These are phyloP conservation scores for Drosophila gunungcola DNA, from an alignment of 1,140 invertebrate genomes.

Conservation along the genomic window DNA sequence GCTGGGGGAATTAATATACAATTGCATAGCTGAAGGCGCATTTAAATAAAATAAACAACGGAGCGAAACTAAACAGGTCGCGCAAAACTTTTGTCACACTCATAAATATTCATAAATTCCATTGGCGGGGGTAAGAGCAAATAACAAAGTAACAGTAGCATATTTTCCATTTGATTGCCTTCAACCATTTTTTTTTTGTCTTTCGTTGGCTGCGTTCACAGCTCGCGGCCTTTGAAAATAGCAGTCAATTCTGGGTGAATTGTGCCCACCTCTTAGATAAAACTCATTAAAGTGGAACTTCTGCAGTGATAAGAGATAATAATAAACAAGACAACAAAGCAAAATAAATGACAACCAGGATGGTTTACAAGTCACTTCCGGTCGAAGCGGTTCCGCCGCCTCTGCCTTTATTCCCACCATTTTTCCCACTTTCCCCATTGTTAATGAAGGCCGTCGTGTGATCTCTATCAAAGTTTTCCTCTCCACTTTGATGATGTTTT, in stretches of 20 bases:
- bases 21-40: conserved; percentile 80
- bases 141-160: conserved; percentile 64
- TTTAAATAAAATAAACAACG: conserved; percentile 78
- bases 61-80: conserved; percentile 55
- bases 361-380: conserved; percentile 79
- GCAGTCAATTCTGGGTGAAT: conserved; percentile 68
- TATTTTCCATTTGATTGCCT: conserved; percentile 81
- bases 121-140: conserved; percentile 6
- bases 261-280: conserved; percentile 57
- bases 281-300: conserved; percentile 80
- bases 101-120: conserved; percentile 82
- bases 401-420: no score
- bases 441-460: conserved; percentile 70
- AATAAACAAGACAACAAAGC: conserved; percentile 38
- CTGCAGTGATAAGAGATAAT: conserved; percentile 48
- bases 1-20: conserved; percentile 76
- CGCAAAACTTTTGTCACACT: conserved; percentile 73
- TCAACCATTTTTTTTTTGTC: conserved; percentile 43
- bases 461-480: conserved; percentile 77
- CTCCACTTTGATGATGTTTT: conserved; percentile 66
- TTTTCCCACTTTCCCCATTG: conserved; percentile 14
- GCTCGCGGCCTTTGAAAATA: conserved; percentile 66
- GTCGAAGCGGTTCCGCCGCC: conserved; percentile 23
- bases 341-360: conserved; percentile 55
- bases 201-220: conserved; percentile 14